Evolutionary conservation across 2,888 invertebrate genomes (phyloP).

Genomic region (Venustoraphidia nigricollis): DNA sequence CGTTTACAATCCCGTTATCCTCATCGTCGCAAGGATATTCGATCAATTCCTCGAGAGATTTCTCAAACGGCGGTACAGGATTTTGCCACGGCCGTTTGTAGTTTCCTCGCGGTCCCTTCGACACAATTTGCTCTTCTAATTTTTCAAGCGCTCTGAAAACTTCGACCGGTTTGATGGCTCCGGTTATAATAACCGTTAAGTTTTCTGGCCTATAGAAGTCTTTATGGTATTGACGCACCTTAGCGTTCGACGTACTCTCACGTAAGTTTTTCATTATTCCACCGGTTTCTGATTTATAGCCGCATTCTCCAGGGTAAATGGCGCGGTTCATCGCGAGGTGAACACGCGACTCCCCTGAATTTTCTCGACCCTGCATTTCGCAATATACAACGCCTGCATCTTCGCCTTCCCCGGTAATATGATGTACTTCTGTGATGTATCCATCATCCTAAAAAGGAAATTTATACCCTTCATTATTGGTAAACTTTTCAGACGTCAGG

Average conservation of each 20-base stretch:
- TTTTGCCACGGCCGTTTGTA: constrained; percentile 68
- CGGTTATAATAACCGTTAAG: constrained; percentile 67
- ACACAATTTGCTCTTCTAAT: constrained; percentile 60
- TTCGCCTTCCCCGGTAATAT: constrained; percentile 73
- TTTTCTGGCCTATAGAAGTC: constrained; percentile 83
- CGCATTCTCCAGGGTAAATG: constrained; percentile 67
- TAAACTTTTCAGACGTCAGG: not conserved
- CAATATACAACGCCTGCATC: constrained; percentile 93
- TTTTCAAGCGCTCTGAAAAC: constrained; percentile 57
- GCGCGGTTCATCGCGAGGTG: constrained; percentile 46
- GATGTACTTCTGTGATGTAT: constrained; percentile 82
- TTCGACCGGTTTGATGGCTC: constrained; percentile 58
- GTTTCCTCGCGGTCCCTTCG: constrained; percentile 36
- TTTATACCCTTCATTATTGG: not conserved
- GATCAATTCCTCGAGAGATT: constrained; percentile 37
- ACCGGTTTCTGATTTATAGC: constrained; percentile 74
- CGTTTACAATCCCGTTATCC: constrained; percentile 59
- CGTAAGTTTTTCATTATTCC: constrained; percentile 74
- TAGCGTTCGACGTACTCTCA: constrained; percentile 61
- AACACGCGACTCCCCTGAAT: constrained; percentile 57
- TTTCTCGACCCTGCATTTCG: constrained; percentile 83
- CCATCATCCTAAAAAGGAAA: constrained; percentile 46
- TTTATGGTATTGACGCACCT: constrained; percentile 69
- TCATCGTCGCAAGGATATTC: constrained; percentile 74
- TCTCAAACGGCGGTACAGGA: constrained; percentile 44